Evolutionary conservation across 2,113 vertebrate genomes (phyloP), one percentile per base, ranked within the genome.

Genomic region (Theristicus caerulescens): DNA sequence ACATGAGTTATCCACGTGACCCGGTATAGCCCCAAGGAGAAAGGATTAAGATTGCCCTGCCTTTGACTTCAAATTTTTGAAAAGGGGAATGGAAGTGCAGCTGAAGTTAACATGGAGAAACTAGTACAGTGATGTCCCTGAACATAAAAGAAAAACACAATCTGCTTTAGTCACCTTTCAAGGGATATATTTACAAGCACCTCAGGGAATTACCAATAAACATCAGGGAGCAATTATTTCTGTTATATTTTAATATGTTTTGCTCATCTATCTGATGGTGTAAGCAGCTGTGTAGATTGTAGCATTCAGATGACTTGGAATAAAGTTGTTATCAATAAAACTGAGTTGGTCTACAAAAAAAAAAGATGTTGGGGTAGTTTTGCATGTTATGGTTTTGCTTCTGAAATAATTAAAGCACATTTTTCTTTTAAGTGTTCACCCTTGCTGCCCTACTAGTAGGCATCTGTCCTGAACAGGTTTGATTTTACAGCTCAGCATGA

Each of bases 111-210:
- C 54, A 29, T 2, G 3, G 44, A 42, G n/a, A 24, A 73, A 12
- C 13, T 11, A 65, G 20, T 32, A 51, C 4, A 52, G 31, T 6
- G 15, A 16, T 85, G 27, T 71, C 92, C 77, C 70, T 80, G 40
- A 76, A 80, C 34, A 31, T n/a, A 94, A 83, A 92, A 42, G 13
- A 84, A 93, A 90, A 95, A 26, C 40, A 84, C 51, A 76, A 32
- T 70, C 62, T 96, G 92, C 79, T 94, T 88, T 93, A 81, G 66
- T 97, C 85, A 92, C 94, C 70, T 95, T 86, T 89, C 90, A 82
- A 61, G 51, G 52, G 66, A 27, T 64, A 2, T 65, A 20, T 87
- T 90, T 89, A 54, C 15, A 61, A 26, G 36, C 64, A 83, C 25
- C 67, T 46, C 26, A 34, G 73, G 84, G 61, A 69, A 49, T 26